A percentile compares a stretch with the other conserved stretches of the same genome.
phyloP scores from a whole-genome alignment of 2,888 invertebrate species.

The Pantelozetes paolii region DNA sequence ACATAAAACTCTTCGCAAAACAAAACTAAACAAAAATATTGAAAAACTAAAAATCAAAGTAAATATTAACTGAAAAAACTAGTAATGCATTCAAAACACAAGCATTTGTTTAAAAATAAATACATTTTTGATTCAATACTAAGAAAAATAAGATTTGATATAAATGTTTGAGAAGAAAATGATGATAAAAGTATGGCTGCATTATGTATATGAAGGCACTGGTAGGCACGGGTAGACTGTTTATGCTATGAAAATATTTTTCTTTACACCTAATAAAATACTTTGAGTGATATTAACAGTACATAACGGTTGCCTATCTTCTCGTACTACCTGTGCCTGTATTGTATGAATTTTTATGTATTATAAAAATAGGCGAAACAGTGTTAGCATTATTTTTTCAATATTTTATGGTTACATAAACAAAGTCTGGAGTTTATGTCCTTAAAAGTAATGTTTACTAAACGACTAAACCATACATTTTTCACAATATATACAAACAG shows the following conservation, averaged over 20 bases:
- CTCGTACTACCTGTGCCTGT: slow-evolving; percentile 15
- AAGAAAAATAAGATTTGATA: not conserved
- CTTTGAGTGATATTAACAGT: slow-evolving; percentile 2
- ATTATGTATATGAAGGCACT: slow-evolving; percentile 20
- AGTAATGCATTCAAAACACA: not conserved
- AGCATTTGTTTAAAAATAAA: not conserved
- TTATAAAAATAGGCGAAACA: not conserved
- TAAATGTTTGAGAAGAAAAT: not conserved
- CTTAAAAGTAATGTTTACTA: slow-evolving; percentile 14
- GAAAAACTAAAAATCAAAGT: too few relatives aligned
- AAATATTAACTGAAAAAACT: not conserved
- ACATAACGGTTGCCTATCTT: not conserved
- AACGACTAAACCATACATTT: not conserved
- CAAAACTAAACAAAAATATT: not conserved
- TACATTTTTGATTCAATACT: slow-evolving; percentile 11
- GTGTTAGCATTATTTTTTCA: not conserved
- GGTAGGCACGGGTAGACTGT: not conserved
- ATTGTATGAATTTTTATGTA: not conserved
- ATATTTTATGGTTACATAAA: slow-evolving; percentile 19
- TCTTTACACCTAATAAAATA: slow-evolving; percentile 8
- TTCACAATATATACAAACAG: not conserved
- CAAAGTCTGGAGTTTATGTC: slow-evolving; percentile 8
- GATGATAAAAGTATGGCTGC: slow-evolving; percentile 29
- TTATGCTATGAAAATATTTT: not conserved
- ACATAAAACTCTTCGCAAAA: not conserved